Conservation (phyloP, 1,140 invertebrate genomes). For the Pemphigus obesinymphae region DNA sequence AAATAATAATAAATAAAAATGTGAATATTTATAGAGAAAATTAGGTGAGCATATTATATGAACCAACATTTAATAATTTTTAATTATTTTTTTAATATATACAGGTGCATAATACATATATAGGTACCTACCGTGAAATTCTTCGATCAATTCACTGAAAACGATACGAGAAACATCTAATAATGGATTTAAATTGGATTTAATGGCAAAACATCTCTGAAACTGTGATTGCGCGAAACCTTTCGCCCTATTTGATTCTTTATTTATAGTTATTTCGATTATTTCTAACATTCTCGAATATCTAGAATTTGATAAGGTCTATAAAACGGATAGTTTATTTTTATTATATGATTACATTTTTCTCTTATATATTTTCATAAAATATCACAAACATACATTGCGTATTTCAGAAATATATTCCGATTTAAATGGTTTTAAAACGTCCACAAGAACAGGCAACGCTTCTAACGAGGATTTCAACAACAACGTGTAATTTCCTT, state of each 20-base stretch:
- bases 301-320: conserved; percentile 53
- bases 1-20: no score
- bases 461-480: conserved; percentile 73
- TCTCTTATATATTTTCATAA: neutral
- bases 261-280: conserved; percentile 66
- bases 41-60: no score
- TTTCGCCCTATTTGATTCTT: conserved; percentile 65
- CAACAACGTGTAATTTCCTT: conserved; percentile 72
- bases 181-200: conserved; percentile 65
- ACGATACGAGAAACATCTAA: conserved; percentile 72
- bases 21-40: no score
- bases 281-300: conserved; percentile 60
- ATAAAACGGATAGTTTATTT: neutral
- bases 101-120: no score
- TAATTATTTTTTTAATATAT: no score
- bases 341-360: neutral
- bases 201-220: conserved; percentile 81
- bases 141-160: conserved; percentile 72
- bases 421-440: conserved; percentile 40
- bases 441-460: conserved; percentile 59
- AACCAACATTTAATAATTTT: no score
- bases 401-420: neutral
- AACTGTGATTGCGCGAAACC: conserved; percentile 62
- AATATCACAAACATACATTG: conserved; percentile 9
- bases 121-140: conserved; percentile 64